These are phyloP conservation scores for Channallabes apus DNA, from an alignment of 2,797 vertebrate species.

Conservation along the genomic window DNA sequence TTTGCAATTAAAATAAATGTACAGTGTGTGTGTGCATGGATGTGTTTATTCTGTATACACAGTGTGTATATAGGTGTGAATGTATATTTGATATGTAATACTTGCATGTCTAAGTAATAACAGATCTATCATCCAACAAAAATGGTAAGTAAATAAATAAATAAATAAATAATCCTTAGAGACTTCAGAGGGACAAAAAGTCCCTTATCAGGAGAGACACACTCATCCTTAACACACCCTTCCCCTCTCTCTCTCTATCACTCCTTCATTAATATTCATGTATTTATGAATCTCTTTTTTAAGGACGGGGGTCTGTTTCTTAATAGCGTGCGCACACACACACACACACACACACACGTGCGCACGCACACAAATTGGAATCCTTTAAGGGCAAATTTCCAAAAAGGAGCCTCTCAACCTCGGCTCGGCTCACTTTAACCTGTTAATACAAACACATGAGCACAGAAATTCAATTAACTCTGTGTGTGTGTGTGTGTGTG, in stretches of 20 bases:
- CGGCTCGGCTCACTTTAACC: constrained; percentile 46
- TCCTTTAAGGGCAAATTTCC: constrained; percentile 26
- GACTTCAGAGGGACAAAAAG: constrained; percentile 74
- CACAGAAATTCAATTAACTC: constrained; percentile 71
- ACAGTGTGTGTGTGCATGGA: neutral
- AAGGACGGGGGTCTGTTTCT: constrained; percentile 65
- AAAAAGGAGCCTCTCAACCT: constrained; percentile 41
- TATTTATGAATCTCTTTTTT: constrained; percentile 70
- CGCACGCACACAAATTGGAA: constrained; percentile 58
- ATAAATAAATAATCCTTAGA: constrained; percentile 50
- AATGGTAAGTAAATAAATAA: neutral
- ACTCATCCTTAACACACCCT: constrained; percentile 66
- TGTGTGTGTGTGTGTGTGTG: constrained; percentile 21
- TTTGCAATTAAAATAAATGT: too few relatives aligned
- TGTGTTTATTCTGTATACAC: neutral
- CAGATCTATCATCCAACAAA: constrained; percentile 12
- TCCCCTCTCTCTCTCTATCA: constrained; percentile 48
- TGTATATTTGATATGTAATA: neutral
- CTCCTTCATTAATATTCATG: constrained; percentile 73
- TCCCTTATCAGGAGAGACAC: constrained; percentile 80
- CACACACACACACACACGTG: constrained; percentile 59
- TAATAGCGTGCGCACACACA: constrained; percentile 61
- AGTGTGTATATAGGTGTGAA: neutral
- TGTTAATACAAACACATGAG: constrained; percentile 64
- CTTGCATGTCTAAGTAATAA: neutral